phyloP scores from a whole-genome alignment of 1,140 invertebrate species.

The Drosophila albomicans region DNA sequence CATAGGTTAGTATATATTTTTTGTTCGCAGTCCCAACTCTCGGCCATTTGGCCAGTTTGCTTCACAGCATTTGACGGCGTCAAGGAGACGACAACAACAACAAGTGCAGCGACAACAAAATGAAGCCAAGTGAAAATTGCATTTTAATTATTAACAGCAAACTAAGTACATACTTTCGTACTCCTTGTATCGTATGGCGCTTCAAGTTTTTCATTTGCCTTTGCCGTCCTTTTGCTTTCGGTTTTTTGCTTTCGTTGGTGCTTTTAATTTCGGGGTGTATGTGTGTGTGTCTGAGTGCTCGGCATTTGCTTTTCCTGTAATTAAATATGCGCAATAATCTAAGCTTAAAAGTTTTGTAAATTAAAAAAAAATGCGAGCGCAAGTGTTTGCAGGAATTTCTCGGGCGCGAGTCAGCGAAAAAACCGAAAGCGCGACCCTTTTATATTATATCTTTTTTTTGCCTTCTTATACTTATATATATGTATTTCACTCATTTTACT shows the following conservation, averaged over 20 bases:
- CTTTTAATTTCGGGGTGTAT: constrained; percentile 51
- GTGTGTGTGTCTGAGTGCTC: constrained; percentile 10
- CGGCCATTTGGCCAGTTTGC: constrained; percentile 54
- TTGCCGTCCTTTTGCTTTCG: constrained; percentile 32
- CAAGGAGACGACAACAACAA: constrained; percentile 24
- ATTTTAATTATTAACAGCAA: constrained; percentile 82
- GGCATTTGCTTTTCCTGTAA: constrained; percentile 57
- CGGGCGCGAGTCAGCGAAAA: constrained; percentile 31
- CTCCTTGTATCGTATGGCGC: constrained; percentile 57
- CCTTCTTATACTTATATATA: not conserved
- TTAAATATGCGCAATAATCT: constrained; percentile 81
- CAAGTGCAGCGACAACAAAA: constrained; percentile 30
- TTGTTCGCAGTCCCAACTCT: constrained; percentile 10
- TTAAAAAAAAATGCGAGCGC: constrained; percentile 48
- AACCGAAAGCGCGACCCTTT: constrained; percentile 41
- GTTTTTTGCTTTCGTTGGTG: constrained; percentile 48
- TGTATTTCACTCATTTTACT: constrained; percentile 43
- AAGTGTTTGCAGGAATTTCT: constrained; percentile 14
- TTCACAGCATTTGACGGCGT: constrained; percentile 55
- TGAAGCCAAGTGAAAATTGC: constrained; percentile 77
- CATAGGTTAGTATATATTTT: constrained; percentile 87
- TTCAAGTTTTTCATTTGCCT: constrained; percentile 57
- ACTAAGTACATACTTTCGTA: constrained; percentile 63
- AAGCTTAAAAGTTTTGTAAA: constrained; percentile 80
- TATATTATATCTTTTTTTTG: constrained; percentile 49